Evolutionary conservation across 1,140 invertebrate species (phyloP).

Genomic region (Diorhabda carinulata): DNA sequence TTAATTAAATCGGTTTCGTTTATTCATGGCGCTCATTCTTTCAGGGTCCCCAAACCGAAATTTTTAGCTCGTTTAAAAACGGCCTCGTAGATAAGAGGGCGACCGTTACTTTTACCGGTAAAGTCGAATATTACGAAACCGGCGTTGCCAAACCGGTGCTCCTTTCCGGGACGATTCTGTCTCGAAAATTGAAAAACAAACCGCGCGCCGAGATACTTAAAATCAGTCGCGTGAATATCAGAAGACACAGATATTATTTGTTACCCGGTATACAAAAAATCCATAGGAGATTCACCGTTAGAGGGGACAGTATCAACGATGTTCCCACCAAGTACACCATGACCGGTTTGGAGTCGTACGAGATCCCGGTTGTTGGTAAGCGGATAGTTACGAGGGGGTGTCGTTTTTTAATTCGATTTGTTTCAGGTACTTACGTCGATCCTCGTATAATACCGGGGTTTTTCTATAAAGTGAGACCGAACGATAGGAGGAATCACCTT

Average conservation of each 20-base stretch:
- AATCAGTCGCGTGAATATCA: constrained; percentile 58
- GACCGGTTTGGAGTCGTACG: constrained; percentile 63
- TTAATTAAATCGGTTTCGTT: constrained; percentile 19
- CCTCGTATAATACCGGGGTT: constrained; percentile 70
- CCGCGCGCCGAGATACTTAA: constrained; percentile 51
- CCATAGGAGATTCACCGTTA: constrained; percentile 57
- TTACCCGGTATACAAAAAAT: constrained; percentile 60
- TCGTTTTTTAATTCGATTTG: constrained; percentile 15
- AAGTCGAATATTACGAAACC: constrained; percentile 64
- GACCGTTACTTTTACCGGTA: constrained; percentile 59
- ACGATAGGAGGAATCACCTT: constrained; percentile 57
- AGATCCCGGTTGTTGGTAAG: constrained; percentile 71
- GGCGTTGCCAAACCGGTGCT: constrained; percentile 56
- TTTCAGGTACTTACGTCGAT: constrained; percentile 70
- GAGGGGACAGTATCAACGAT: constrained; percentile 58
- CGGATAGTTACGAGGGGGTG: background rate
- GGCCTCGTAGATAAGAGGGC: constrained; percentile 60
- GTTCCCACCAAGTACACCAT: constrained; percentile 65
- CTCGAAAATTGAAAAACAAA: constrained; percentile 50
- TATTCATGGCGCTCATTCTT: constrained; percentile 47
- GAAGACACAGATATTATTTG: constrained; percentile 57
- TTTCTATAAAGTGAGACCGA: constrained; percentile 64
- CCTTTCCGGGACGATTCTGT: constrained; percentile 56
- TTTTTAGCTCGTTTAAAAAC: constrained; percentile 44
- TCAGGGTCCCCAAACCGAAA: constrained; percentile 53